These are phyloP conservation scores for Geodia barretti DNA, from an alignment of 37 sponge, comb jelly and placozoan species.

Conservation along the genomic window DNA sequence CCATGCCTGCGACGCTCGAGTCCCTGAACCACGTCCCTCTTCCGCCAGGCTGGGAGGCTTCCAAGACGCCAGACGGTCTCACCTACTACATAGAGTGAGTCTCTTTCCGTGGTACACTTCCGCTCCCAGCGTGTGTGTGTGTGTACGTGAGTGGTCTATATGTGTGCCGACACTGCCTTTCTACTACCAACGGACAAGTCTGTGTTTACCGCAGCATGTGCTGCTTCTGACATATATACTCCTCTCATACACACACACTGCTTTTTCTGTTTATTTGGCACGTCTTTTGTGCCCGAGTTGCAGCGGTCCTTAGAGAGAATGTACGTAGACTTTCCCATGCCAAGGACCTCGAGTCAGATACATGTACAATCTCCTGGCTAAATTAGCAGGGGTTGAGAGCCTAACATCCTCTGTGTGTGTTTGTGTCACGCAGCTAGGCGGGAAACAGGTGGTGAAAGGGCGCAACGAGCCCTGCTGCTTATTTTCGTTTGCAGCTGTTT, in stretches of 20 bases:
- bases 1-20: background rate
- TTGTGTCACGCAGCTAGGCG: too few relatives aligned
- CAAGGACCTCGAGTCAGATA: background rate
- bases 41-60: conserved; percentile 84
- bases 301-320: background rate
- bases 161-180: background rate
- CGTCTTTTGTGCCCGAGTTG: background rate
- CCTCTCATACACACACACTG: too few relatives aligned
- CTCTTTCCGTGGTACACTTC: background rate
- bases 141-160: background rate
- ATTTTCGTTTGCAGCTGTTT: background rate
- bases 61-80: conserved; percentile 67
- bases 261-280: background rate
- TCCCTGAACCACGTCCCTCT: conserved; percentile 19
- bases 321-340: background rate
- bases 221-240: too few relatives aligned
- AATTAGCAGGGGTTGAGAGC: too few relatives aligned
- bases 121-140: too few relatives aligned
- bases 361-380: too few relatives aligned
- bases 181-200: too few relatives aligned
- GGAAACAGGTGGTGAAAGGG: background rate
- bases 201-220: too few relatives aligned
- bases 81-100: conserved; percentile 82
- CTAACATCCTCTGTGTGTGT: too few relatives aligned
- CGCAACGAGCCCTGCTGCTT: background rate